Base-by-base conservation (phyloP, 2,113 vertebrate genomes). In the Lanius collurio region DNA sequence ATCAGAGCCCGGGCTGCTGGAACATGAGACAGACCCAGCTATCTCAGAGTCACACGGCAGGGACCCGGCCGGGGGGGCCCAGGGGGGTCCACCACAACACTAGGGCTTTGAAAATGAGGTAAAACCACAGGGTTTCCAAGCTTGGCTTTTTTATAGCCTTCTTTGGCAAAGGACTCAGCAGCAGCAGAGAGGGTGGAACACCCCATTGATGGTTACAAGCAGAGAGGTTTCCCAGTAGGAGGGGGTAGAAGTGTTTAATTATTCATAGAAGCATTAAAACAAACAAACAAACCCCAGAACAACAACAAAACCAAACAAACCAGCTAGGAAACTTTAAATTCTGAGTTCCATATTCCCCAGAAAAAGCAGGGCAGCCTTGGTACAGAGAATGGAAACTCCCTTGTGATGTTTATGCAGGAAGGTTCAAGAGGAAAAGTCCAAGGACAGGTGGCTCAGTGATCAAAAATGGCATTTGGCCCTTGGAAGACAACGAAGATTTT, bases 81-180 rank as follows among this genome's bases (percentile, higher is more conserved):
- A 7, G 8, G 37, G 37, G 37, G 37, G 37, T 7, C 37, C 37
- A 37, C 37, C 37, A 8, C 37, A 37, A 37, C 37, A 37, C 37
- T 8, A 37, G 8, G 6, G 6, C 9, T 7, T 41, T 1, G 28
- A 27, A 27, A 24, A 7, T 2, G 9, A 3, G 8, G 2, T 6
- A 1, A 20, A 35, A 37, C 2, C 31, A 2, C 23, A 13, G 12
- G 2, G 3, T 11, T 42, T 28, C 46, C 24, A 3, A 47, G 24
- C 55, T 15, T 3, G 14, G 17, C n/a, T 39, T 13, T 39, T 79
- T n/a, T 15, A 10, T 10, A 37, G 41, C 18, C 13, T 19, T n/a
- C 19, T 27, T 44, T 15, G n/a, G 8, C 11, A 3, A 2, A 15
- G 16, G 13, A 33, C 4, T 21, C 14, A 2, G 4, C 39, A 9